Evolutionary conservation across 2,113 vertebrate genomes (phyloP), one percentile per base, ranked within the genome.

Genomic region (Pseudopipra pipra): DNA sequence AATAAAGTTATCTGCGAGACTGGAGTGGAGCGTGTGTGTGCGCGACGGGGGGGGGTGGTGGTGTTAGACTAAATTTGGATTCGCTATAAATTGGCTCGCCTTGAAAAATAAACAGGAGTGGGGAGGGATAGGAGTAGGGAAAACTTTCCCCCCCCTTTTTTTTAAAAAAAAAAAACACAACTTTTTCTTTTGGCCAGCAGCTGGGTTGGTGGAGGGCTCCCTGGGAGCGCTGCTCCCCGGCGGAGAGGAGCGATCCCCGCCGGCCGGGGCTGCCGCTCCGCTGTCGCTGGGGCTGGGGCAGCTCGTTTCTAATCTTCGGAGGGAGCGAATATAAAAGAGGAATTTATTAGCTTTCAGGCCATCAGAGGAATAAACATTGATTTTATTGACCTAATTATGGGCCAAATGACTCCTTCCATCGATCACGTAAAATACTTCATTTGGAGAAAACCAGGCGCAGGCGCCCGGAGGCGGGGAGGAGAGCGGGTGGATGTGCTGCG

Each of bases 311-410:
- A 85, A 87, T 85, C 95, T 92, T 95, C 89, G 90, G 59, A 91
- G 93, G 87, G 93, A 97, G 90, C 65, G 90, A 96, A 96, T 97
- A 95, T 94, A 96, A 94, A 96, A 79, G 80, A 85, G 93, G 80
- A 90, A 96, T 96, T 95, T 97, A 97, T 94, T 94, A 93, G 95
- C 96, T 97, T 97, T 91, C 87, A 97, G 92, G 73, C 80, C 73
- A 91, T 93, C 86, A 75, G 79, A 90, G 92, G 93, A 95, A 97
- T 97, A 95, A 85, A 87, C 95, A 96, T 97, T 94, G 97, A 98
- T 98, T 97, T 96, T 87, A 94, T 85, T 97, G 98, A 98, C 97
- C 98, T 98, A 97, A 87, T 78, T 56, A 96, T 94, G 95, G 97
- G 95, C 96, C 96, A 75, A 94, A 96, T 96, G 89, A 95, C 98